phyloP scores from a whole-genome alignment of 2,888 invertebrate genomes.

The Trissolcus japonicus region DNA sequence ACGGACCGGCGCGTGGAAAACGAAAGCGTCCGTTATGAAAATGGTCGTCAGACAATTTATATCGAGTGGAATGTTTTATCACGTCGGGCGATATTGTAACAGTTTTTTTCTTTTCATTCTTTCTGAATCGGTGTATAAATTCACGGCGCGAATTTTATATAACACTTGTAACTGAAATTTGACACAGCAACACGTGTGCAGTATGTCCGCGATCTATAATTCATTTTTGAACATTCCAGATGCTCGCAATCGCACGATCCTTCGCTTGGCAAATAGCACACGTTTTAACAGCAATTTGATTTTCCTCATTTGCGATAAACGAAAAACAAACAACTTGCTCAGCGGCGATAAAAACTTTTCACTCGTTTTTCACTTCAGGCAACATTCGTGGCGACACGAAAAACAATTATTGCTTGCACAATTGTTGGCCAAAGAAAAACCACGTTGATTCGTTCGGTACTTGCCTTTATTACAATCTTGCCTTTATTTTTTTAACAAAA shows the following conservation, averaged over 20 bases:
- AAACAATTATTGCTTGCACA: no score
- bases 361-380: no score
- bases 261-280: slow-evolving; percentile 22
- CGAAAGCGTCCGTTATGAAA: no score
- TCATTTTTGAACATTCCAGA: slow-evolving; percentile 29
- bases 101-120: no score
- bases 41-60: no score
- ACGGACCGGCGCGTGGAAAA: no score
- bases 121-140: not conserved
- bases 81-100: no score
- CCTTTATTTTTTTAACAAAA: slow-evolving; percentile 3
- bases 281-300: slow-evolving; percentile 12
- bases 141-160: slow-evolving; percentile 15
- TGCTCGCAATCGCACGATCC: slow-evolving; percentile 19
- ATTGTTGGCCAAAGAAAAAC: no score
- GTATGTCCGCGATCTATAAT: slow-evolving; percentile 41
- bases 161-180: slow-evolving; percentile 20
- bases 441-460: no score
- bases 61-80: no score
- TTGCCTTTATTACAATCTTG: no score
- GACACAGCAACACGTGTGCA: slow-evolving; percentile 45
- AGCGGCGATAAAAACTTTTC: not conserved
- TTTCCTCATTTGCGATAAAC: slow-evolving; percentile 4
- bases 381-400: no score
- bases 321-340: not conserved